Base-by-base conservation (phyloP, 2,797 vertebrate genomes). In the Cottoperca gobio region DNA sequence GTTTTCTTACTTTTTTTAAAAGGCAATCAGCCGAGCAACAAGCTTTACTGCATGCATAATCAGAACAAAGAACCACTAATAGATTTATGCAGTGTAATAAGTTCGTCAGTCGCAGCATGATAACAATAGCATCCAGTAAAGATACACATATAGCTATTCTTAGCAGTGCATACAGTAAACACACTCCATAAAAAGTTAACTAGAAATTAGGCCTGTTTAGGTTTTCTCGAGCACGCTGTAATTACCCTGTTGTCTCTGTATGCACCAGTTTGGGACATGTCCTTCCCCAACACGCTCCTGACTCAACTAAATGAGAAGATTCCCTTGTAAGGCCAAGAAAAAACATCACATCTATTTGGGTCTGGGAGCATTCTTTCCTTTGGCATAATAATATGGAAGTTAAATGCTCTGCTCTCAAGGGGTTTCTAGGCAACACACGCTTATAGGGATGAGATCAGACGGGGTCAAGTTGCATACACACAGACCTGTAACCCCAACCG, bases 241-340 rank as follows among this genome's bases (percentile, higher is more conserved):
- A 80, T 85, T 77, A 64, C 45, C 23, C 65, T 76, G n/a, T 58
- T 37, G 60, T 62, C 37, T 60, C 54, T 49, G 35, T 23, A 63
- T 52, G 48, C 19, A 60, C 31, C 23, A 61, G 55, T 69, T 53
- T 73, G 49, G 45, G 54, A 78, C 43, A 58, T 75, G 55, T 46
- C 39, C 8, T 59, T 78, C 43, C 52, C 45, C 42, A 39, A 61
- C 69, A 61, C 49, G 42, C 40, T 33, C 19, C 58, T 63, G 58
- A 63, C 42, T 50, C 23, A 43, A 70, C 31, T 17, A 23, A 76
- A 75, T 60, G 43, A 73, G 65, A 64, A 76, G 52, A 80, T 78
- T 69, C 39, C 87, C 89, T 81, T 91, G 58, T 93, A 91, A 73
- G 89, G 89, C 49, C 73, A 82, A 66, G 84, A 85, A 59, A 84